Evolutionary conservation across 2,113 vertebrate species (phyloP).

Genomic region (Pelecanus crispus): DNA sequence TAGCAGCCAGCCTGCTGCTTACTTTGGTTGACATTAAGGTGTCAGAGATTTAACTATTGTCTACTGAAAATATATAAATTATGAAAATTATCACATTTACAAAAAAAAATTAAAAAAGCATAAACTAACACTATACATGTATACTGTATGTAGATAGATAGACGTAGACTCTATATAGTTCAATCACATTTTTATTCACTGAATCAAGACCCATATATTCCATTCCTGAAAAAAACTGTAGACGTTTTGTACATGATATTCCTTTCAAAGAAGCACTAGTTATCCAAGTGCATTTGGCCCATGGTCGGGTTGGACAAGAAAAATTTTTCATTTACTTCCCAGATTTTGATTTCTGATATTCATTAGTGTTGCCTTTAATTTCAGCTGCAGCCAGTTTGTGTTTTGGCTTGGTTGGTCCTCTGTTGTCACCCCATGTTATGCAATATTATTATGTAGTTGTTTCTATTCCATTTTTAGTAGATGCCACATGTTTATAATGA

Average conservation of each 20-base stretch:
- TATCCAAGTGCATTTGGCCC: background rate
- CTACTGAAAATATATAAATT: background rate
- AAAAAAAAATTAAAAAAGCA: background rate
- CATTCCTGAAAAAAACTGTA: background rate
- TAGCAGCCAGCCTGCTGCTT: background rate
- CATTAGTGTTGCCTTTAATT: background rate
- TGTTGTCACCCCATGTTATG: background rate
- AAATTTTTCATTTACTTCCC: background rate
- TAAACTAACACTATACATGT: background rate
- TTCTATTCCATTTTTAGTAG: background rate
- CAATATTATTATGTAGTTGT: background rate
- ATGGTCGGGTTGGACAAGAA: background rate
- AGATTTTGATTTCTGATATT: background rate
- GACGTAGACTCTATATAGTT: background rate
- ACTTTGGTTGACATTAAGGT: background rate
- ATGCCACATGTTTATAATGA: background rate
- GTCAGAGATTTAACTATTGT: background rate
- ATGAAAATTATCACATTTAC: background rate
- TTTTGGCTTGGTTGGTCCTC: background rate
- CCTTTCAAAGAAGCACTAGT: background rate
- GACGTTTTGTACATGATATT: background rate
- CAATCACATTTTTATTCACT: background rate
- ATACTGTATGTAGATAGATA: too few species aligned
- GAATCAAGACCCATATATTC: background rate
- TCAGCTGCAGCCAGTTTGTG: background rate